A percentile compares a stretch with the other conserved stretches of the same genome.
Evolutionary conservation across 35 echinoderm and acorn worm species (phyloP).

Genomic region (Ophioderma brevispina): DNA sequence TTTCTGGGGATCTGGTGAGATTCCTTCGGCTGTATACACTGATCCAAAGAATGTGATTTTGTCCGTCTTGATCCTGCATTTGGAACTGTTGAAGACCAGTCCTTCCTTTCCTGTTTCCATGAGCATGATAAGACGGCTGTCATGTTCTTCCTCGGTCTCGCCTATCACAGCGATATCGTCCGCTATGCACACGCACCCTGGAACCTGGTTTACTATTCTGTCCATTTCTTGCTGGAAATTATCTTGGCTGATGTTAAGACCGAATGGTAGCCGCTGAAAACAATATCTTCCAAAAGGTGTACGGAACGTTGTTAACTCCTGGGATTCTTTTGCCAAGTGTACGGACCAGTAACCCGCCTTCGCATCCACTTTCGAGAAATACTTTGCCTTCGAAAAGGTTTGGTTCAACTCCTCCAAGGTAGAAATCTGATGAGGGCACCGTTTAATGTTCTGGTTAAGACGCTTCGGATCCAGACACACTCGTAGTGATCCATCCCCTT

Average conservation of each 20-base stretch:
- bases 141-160: slow-evolving; percentile 71
- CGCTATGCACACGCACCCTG: no score
- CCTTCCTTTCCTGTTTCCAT: slow-evolving; percentile 39
- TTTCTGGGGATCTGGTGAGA: no score
- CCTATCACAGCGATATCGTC: no score
- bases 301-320: slow-evolving; percentile 67
- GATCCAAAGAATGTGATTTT: slow-evolving; percentile 64
- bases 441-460: slow-evolving; percentile 52
- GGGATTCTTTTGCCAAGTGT: neutral
- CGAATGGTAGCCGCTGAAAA: slow-evolving; percentile 54
- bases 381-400: neutral
- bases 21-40: slow-evolving; percentile 24
- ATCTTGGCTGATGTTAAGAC: slow-evolving; percentile 60
- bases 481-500: slow-evolving; percentile 60
- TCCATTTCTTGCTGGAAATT: slow-evolving; percentile 68
- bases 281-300: slow-evolving; percentile 49
- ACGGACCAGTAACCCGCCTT: slow-evolving; percentile 60
- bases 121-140: slow-evolving; percentile 15
- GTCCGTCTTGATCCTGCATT: no score
- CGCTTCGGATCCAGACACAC: slow-evolving; percentile 64
- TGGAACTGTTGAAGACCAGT: slow-evolving; percentile 59
- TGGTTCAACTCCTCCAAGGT: slow-evolving; percentile 48
- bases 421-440: slow-evolving; percentile 66
- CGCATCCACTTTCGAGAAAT: slow-evolving; percentile 55
- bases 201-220: slow-evolving; percentile 12